phyloP scores from a whole-genome alignment of 2,888 invertebrate genomes.

The Coelinius sp. region DNA sequence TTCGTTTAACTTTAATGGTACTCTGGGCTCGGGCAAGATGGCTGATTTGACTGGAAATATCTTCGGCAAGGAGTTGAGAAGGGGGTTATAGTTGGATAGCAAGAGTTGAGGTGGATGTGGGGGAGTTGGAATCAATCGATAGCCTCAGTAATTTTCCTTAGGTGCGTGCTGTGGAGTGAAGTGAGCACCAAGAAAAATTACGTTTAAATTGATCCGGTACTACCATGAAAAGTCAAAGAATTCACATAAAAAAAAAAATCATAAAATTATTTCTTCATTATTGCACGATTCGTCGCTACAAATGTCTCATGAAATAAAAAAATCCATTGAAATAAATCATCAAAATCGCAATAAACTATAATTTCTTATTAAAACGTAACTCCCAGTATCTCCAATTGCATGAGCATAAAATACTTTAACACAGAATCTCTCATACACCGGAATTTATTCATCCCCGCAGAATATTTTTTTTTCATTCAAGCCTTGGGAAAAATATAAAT shows the following conservation, averaged over 20 bases:
- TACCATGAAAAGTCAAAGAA: not conserved
- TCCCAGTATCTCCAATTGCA: not conserved
- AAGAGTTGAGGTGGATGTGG: not conserved
- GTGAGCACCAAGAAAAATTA: conserved; percentile 10
- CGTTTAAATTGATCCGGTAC: not conserved
- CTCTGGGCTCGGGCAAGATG: conserved; percentile 16
- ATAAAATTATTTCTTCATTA: not conserved
- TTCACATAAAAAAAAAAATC: not conserved
- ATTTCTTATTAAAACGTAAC: not conserved
- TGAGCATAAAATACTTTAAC: not conserved
- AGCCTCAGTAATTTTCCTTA: conserved; percentile 18
- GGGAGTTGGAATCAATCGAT: conserved; percentile 26
- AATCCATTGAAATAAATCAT: not conserved
- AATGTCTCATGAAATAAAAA: not conserved
- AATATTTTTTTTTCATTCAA: not conserved
- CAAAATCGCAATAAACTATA: not conserved
- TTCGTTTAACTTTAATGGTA: conserved; percentile 29
- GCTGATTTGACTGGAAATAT: conserved; percentile 29
- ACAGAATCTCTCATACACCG: not conserved
- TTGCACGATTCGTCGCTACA: not conserved
- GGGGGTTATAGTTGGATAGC: conserved; percentile 4
- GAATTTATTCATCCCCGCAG: conserved; percentile 3
- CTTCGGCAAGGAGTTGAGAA: conserved; percentile 1
- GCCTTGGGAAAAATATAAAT: conserved; percentile 22
- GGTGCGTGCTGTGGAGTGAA: conserved; percentile 9